Base-by-base conservation (phyloP, 2,113 vertebrate genomes). In the Romanogobio albipinnatus region DNA sequence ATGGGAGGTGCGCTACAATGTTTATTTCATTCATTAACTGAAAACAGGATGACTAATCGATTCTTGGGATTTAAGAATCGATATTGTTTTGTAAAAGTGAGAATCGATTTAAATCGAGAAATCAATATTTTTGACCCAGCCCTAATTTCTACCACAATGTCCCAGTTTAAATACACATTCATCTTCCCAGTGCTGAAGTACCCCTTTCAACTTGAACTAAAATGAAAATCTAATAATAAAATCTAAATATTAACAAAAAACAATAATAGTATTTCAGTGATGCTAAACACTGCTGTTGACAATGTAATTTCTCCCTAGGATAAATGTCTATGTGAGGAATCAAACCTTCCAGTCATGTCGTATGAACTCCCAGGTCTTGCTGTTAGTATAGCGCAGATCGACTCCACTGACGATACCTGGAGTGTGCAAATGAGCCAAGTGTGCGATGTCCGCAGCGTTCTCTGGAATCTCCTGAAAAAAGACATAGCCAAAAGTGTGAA, bases 291-390 rank as follows among this genome's bases (percentile, higher is more conserved):
- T 71, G 68, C 36, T 36, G 29, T 26, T 74, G n/a, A 74, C 13
- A 22, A 22, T 22, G 47, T 11, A 3, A 22, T 71, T 71, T 71
- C 33, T 71, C 17, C 0, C 0, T 71, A 14, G 45, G 45, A 15
- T 84, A 22, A 15, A 59, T 78, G 11, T 17, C 11, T 26, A 13
- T 39, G 33, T 6, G n/a, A 13, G 24, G 68, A 51, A 14, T 13
- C 79, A 82, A 86, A 96, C 96, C 94, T 96, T 94, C 96, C 96
- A 97, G 43, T 89, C 56, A 22, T 97, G 96, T 4, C 88, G 92
- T 26, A 95, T 33, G 80, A 96, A 96, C 15, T 93, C 84, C 95
- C 95, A 96, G 56, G 91, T 87, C 81, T 89, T 92, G 73, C 89
- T 94, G 85, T 93, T 91, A 3, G 88, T 96, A 91, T 94, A 93